Conservation (phyloP, 2,113 vertebrate genomes). For the Gavialis gangeticus region DNA sequence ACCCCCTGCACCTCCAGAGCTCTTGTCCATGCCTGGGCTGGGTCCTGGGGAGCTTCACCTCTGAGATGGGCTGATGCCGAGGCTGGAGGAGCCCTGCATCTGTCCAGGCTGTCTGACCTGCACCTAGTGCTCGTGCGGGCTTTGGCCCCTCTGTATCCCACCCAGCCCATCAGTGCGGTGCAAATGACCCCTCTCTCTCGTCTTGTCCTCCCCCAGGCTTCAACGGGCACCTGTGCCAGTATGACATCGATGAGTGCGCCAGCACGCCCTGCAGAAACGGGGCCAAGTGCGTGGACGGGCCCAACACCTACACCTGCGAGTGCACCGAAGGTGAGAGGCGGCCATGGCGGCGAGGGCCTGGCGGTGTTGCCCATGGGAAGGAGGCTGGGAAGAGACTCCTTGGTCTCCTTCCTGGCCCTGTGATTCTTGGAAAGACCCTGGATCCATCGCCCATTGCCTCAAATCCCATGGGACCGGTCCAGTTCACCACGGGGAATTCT, state of each 20-base stretch:
- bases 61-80: too few relatives aligned
- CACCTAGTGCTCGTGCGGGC: too few relatives aligned
- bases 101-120: too few relatives aligned
- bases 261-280: constrained; percentile 96
- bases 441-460: not conserved
- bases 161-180: rapidly evolving
- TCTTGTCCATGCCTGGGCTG: too few relatives aligned
- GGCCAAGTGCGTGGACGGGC: constrained; percentile 92
- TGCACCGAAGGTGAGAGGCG: constrained; percentile 90
- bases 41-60: too few relatives aligned
- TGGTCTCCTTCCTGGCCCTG: not conserved
- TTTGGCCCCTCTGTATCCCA: too few relatives aligned
- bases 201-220: constrained; percentile 81
- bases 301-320: constrained; percentile 93
- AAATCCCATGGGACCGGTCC: not conserved
- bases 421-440: not conserved
- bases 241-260: constrained; percentile 93
- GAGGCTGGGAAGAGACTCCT: not conserved
- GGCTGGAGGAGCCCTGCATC: too few relatives aligned
- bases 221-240: constrained; percentile 89
- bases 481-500: not conserved
- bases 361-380: too few relatives aligned
- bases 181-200: not conserved
- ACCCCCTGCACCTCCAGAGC: too few relatives aligned
- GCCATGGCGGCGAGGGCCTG: not conserved